phyloP scores from a whole-genome alignment of 2,888 invertebrate species.

The Caenorhabditis angaria region DNA sequence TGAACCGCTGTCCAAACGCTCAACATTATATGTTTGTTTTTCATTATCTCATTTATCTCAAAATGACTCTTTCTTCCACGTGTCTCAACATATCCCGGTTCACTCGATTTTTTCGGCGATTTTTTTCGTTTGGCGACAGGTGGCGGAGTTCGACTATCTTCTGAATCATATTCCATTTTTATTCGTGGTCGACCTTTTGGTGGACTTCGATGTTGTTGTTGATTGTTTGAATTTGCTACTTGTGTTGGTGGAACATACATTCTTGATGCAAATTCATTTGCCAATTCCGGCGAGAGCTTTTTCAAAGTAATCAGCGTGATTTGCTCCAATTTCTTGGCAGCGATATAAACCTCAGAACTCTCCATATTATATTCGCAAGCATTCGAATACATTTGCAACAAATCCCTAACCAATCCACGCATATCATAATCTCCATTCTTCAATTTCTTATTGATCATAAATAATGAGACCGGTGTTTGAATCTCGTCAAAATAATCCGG shows the following conservation, averaged over 20 bases:
- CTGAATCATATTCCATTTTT: conserved; percentile 36
- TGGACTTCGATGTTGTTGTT: not conserved
- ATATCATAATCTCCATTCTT: conserved; percentile 75
- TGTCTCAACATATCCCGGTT: conserved; percentile 9
- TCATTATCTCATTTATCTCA: conserved; percentile 18
- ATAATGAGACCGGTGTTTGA: conserved; percentile 90
- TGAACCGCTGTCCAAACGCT: conserved; percentile 79
- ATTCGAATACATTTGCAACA: conserved; percentile 85
- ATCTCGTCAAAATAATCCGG: conserved; percentile 98
- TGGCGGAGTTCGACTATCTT: conserved; percentile 13
- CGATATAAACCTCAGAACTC: conserved; percentile 84
- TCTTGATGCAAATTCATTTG: not conserved
- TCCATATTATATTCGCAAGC: conserved; percentile 88
- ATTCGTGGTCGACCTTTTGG: conserved; percentile 24
- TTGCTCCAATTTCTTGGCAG: conserved; percentile 81
- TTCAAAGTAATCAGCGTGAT: conserved; percentile 55
- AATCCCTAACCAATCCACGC: conserved; percentile 86
- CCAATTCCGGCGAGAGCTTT: conserved; percentile 40
- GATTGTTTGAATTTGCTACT: not conserved
- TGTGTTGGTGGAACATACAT: conserved; percentile 11
- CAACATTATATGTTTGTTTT: conserved; percentile 76
- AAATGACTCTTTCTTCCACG: conserved; percentile 7
- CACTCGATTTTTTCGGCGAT: conserved; percentile 45
- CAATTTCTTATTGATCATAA: conserved; percentile 81
- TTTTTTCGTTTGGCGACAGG: not conserved